Percentiles rank a stretch among this genome's conserved stretches.
These are phyloP conservation scores for Masnerella sp. DNA, from an alignment of 2,888 invertebrate genomes.

Conservation along the genomic window DNA sequence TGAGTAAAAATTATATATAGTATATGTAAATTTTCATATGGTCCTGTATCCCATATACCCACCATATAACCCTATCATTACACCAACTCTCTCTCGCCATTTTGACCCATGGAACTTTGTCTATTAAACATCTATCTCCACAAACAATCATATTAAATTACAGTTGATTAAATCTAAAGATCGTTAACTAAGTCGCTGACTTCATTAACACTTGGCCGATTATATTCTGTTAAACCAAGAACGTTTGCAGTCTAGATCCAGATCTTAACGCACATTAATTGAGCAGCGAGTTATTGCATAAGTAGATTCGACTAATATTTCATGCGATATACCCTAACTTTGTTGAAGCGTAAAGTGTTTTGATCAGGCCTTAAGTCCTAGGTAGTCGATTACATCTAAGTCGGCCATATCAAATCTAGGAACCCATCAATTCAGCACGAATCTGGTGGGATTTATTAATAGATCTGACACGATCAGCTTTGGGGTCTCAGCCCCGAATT, in stretches of 20 bases:
- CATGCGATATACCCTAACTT: slow-evolving; percentile 2
- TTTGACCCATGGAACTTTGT: neutral
- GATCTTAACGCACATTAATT: slow-evolving; percentile 20
- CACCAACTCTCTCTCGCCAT: no score
- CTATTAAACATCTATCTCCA: neutral
- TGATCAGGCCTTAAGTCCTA: slow-evolving; percentile 13
- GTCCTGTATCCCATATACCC: no score
- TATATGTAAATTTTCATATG: no score
- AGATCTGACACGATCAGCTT: neutral
- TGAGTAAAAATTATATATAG: no score
- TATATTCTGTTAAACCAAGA: neutral
- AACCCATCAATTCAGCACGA: neutral
- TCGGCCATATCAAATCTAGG: neutral
- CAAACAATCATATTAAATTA: slow-evolving; percentile 6
- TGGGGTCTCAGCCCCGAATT: slow-evolving; percentile 21
- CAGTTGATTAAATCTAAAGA: slow-evolving; percentile 6
- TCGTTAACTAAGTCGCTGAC: slow-evolving; percentile 5
- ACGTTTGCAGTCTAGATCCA: neutral
- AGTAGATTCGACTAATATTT: slow-evolving; percentile 14
- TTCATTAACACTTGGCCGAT: slow-evolving; percentile 13
- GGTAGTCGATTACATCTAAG: slow-evolving; percentile 22
- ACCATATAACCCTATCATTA: no score
- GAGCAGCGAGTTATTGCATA: slow-evolving; percentile 4
- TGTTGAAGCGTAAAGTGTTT: neutral
- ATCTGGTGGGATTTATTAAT: slow-evolving; percentile 30